Evolutionary conservation across 1,140 invertebrate genomes (phyloP).

Genomic region (Drosophila suzukii): DNA sequence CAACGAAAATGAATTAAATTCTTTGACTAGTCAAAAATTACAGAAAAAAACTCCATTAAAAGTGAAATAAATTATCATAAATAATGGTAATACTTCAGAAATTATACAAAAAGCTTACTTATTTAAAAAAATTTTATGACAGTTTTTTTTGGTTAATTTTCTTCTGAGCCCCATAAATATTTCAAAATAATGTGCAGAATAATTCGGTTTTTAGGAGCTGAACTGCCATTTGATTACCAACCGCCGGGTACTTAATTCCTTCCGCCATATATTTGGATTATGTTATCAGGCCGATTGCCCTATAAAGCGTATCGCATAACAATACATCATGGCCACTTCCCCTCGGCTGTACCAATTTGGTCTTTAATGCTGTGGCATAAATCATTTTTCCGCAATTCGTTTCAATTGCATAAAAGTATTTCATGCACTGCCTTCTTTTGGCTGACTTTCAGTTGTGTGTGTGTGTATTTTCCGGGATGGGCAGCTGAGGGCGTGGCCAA

Average conservation of each 20-base stretch:
- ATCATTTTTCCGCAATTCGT: slow-evolving; percentile 73
- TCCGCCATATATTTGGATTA: slow-evolving; percentile 31
- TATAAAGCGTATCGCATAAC: slow-evolving; percentile 45
- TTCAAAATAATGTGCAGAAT: not conserved
- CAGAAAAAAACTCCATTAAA: too few species aligned
- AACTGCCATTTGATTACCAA: not conserved
- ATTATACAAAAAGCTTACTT: too few species aligned
- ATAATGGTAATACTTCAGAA: too few species aligned
- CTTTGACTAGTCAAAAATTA: too few species aligned
- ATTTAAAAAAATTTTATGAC: too few species aligned
- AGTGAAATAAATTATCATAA: too few species aligned
- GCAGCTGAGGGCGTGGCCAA: slow-evolving; percentile 57
- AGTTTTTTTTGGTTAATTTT: not conserved
- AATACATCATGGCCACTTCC: slow-evolving; percentile 50
- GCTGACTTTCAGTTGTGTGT: not conserved
- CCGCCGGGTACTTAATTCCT: slow-evolving; percentile 2
- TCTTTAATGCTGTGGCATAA: slow-evolving; percentile 75
- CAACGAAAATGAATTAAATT: not conserved
- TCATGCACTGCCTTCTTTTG: slow-evolving; percentile 43
- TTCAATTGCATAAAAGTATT: slow-evolving; percentile 79
- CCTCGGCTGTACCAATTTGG: slow-evolving; percentile 63
- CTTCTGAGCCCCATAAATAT: not conserved
- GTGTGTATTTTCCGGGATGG: slow-evolving; percentile 1
- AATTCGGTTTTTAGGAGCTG: not conserved
- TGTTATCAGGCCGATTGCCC: slow-evolving; percentile 23